Evolutionary conservation across 2,797 vertebrate species (phyloP).

Genomic region (Anas bernieri): DNA sequence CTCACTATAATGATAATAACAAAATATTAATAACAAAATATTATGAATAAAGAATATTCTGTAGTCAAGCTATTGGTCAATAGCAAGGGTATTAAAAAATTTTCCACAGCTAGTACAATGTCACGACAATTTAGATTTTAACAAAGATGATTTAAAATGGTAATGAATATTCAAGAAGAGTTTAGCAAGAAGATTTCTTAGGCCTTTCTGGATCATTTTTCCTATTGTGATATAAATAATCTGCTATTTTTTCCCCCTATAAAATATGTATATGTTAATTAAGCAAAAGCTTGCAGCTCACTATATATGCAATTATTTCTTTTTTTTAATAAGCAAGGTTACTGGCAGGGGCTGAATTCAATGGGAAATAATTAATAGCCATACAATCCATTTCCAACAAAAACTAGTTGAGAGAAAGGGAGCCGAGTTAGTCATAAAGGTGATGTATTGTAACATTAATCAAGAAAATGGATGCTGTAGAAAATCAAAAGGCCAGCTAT

Average conservation of each 20-base stretch:
- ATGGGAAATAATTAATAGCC: constrained; percentile 38
- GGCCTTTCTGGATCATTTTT: constrained; percentile 31
- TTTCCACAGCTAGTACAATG: not conserved
- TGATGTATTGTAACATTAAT: constrained; percentile 1
- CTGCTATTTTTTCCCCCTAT: constrained; percentile 49
- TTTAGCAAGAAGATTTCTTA: constrained; percentile 39
- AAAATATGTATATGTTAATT: constrained; percentile 70
- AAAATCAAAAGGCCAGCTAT: constrained; percentile 8
- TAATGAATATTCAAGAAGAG: constrained; percentile 36
- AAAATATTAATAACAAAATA: not conserved
- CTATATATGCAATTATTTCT: not conserved
- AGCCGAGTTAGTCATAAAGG: constrained; percentile 21
- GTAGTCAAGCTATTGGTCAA: not conserved
- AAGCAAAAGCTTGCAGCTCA: constrained; percentile 52
- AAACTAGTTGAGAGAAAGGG: constrained; percentile 34
- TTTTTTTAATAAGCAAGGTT: constrained; percentile 51
- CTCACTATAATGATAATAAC: not conserved
- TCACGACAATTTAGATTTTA: not conserved
- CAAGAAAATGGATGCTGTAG: constrained; percentile 6
- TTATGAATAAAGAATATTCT: not conserved
- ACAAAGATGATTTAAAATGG: not conserved
- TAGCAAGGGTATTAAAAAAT: not conserved
- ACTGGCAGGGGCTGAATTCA: constrained; percentile 28
- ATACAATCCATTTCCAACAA: constrained; percentile 34
- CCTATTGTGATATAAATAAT: constrained; percentile 65